Evolutionary conservation across 2,797 vertebrate genomes (phyloP).

Genomic region (Manis javanica): DNA sequence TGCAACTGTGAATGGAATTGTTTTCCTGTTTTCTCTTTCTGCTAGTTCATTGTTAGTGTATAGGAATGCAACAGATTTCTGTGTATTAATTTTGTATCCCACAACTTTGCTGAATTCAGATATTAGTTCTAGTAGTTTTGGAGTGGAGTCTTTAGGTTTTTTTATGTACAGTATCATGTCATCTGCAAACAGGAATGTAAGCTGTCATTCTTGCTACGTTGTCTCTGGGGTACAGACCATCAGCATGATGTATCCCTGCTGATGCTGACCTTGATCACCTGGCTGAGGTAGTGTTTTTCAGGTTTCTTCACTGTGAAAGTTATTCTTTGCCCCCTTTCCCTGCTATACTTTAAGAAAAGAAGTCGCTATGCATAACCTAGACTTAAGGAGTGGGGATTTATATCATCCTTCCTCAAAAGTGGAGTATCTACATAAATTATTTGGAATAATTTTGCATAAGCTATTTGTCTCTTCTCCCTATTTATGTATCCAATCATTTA

Average conservation of each 20-base stretch:
- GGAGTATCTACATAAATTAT: neutral
- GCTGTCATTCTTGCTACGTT: neutral
- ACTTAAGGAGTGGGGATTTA: neutral
- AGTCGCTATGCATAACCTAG: neutral
- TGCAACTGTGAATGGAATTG: no score
- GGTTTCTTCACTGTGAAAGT: neutral
- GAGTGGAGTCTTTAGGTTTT: no score
- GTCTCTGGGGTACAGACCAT: no score
- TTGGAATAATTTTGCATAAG: neutral
- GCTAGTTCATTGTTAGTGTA: no score
- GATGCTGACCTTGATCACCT: neutral
- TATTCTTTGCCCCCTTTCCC: neutral
- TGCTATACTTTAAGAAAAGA: neutral
- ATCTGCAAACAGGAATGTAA: no score
- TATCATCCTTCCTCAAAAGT: neutral
- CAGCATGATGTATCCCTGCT: neutral
- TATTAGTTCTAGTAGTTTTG: no score
- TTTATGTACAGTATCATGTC: no score
- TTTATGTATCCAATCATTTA: neutral
- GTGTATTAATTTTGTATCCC: no score
- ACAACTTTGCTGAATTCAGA: no score
- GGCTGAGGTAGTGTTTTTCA: neutral
- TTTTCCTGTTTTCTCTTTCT: no score
- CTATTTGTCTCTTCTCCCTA: neutral
- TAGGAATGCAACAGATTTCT: no score